Evolutionary conservation across 1,140 invertebrate species (phyloP).

Genomic region (Cepaea nemoralis): DNA sequence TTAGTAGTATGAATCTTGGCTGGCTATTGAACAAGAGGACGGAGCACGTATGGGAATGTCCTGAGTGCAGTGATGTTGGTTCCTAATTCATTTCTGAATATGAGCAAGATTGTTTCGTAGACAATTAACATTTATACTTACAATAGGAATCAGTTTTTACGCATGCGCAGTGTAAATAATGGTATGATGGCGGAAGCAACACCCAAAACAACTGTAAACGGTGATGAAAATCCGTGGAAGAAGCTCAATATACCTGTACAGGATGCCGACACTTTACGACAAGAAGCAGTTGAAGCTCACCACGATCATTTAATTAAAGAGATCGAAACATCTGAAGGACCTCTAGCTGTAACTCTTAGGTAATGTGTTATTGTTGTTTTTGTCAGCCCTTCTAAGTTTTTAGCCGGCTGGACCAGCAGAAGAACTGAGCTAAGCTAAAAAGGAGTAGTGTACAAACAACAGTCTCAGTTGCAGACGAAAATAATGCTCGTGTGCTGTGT

Average conservation of each 20-base stretch:
- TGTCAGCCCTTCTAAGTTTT: too few relatives aligned
- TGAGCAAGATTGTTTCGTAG: constrained; percentile 13
- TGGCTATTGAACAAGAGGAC: too few relatives aligned
- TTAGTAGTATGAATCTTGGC: too few relatives aligned
- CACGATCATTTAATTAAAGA: constrained; percentile 71
- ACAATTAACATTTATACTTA: not conserved
- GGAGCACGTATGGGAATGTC: too few relatives aligned
- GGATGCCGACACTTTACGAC: constrained; percentile 61
- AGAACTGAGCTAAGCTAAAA: too few relatives aligned
- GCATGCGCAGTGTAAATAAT: constrained; percentile 40
- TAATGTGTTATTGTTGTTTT: too few relatives aligned
- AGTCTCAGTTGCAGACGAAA: too few relatives aligned
- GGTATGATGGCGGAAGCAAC: constrained; percentile 66
- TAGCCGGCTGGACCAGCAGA: too few relatives aligned
- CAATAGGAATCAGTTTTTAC: not conserved
- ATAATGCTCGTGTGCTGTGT: too few relatives aligned
- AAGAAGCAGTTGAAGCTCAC: constrained; percentile 67
- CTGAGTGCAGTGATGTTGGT: too few relatives aligned
- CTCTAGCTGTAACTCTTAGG: constrained; percentile 68
- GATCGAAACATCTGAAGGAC: constrained; percentile 71
- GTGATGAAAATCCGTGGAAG: constrained; percentile 59
- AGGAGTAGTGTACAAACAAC: too few relatives aligned
- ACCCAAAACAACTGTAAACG: constrained; percentile 54
- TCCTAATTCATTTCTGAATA: too few relatives aligned
- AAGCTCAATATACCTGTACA: constrained; percentile 58